These are phyloP conservation scores for Dendroctonus ponderosae DNA, from an alignment of 1,140 invertebrate genomes.

Conservation along the genomic window DNA sequence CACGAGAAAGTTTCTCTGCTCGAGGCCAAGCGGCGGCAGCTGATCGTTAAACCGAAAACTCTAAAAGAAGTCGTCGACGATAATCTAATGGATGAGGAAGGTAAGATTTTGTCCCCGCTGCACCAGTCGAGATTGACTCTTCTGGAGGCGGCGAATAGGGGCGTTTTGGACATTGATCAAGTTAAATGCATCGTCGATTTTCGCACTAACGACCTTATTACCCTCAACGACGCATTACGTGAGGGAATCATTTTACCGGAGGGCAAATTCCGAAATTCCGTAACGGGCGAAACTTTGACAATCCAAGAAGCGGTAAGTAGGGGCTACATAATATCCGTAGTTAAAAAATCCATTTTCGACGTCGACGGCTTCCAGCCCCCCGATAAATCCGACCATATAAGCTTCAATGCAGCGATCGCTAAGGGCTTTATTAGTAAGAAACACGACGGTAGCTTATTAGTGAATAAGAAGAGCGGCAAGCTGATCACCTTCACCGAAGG, in stretches of 20 bases:
- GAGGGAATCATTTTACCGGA: constrained; percentile 74
- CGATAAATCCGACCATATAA: constrained; percentile 76
- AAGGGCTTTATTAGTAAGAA: constrained; percentile 76
- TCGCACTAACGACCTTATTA: constrained; percentile 75
- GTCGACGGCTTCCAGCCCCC: constrained; percentile 89
- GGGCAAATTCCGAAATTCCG: constrained; percentile 69
- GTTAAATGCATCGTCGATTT: constrained; percentile 81
- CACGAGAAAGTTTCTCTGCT: constrained; percentile 76
- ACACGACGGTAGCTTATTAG: constrained; percentile 67
- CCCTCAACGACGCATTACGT: constrained; percentile 78
- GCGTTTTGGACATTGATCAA: constrained; percentile 80
- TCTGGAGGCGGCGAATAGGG: constrained; percentile 76
- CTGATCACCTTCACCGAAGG: constrained; percentile 71
- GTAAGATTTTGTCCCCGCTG: constrained; percentile 76
- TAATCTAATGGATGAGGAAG: constrained; percentile 75
- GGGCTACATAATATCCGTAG: constrained; percentile 84
- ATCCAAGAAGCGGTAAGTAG: constrained; percentile 81
- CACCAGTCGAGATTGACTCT: constrained; percentile 74
- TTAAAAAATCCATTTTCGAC: constrained; percentile 86
- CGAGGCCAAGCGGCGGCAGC: constrained; percentile 73
- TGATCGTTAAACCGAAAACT: constrained; percentile 86
- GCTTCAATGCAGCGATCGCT: constrained; percentile 80
- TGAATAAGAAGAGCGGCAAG: constrained; percentile 72
- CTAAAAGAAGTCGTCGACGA: constrained; percentile 83
- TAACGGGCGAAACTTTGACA: constrained; percentile 67